A percentile compares a stretch with the other conserved stretches of the same genome.
Conservation (phyloP, 2,113 vertebrate species). For the Dromiciops gliroides region DNA sequence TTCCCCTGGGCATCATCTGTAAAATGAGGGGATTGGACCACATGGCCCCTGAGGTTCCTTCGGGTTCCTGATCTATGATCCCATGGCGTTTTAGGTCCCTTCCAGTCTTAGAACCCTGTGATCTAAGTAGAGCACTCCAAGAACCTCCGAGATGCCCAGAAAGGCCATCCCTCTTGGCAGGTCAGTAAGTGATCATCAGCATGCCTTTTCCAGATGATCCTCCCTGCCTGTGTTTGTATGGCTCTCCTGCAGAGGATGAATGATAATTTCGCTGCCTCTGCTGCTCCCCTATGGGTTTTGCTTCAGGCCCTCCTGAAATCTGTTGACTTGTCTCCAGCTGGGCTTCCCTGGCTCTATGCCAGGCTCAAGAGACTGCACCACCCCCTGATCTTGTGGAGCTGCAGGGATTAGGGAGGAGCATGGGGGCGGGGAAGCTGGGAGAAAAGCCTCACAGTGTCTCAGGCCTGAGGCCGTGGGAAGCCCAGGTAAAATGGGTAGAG, state of each 20-base stretch:
- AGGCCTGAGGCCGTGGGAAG: not conserved
- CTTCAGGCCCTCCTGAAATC: not conserved
- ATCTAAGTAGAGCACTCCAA: not conserved
- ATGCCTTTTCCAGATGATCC: not conserved
- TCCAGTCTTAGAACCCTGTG: not conserved
- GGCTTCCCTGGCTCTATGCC: not conserved
- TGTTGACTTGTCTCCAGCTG: constrained; percentile 1
- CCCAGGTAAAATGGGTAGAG: not conserved
- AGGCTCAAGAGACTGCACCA: not conserved
- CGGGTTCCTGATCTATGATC: not conserved
- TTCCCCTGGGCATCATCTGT: not conserved
- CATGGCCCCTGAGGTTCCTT: not conserved
- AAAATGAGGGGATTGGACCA: not conserved
- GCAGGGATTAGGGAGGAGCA: not conserved
- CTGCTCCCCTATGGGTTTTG: not conserved
- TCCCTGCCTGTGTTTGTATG: not conserved
- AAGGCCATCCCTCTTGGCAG: not conserved
- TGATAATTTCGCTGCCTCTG: not conserved
- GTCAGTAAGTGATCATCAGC: not conserved
- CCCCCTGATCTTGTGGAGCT: not conserved
- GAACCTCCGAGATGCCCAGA: not conserved
- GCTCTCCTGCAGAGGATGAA: not conserved
- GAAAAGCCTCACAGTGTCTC: no score
- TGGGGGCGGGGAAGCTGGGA: not conserved
- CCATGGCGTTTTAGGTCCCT: not conserved